Conservation (phyloP, 2,797 vertebrate genomes). For the Sebastes hubbsi region DNA sequence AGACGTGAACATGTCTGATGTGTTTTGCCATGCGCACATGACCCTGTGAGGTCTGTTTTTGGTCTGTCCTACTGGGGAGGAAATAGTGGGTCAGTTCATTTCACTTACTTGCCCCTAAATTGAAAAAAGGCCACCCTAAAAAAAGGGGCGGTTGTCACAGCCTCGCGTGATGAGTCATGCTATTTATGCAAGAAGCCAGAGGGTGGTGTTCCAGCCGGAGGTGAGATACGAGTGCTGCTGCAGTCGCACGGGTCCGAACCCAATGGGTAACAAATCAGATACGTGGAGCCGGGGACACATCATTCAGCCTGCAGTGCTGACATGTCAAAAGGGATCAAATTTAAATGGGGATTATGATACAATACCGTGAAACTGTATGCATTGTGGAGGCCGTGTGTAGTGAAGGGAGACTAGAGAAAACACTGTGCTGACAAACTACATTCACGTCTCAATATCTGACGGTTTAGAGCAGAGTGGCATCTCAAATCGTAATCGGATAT, state of each 20-base stretch:
- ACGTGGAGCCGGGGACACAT: slow-evolving; percentile 47
- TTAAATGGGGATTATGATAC: slow-evolving; percentile 39
- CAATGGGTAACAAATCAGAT: slow-evolving; percentile 60
- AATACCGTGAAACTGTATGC: slow-evolving; percentile 20
- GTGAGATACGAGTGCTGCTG: slow-evolving; percentile 44
- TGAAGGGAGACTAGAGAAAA: neutral
- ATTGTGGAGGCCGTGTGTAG: neutral
- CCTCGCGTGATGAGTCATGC: slow-evolving; percentile 64
- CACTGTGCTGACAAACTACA: slow-evolving; percentile 11
- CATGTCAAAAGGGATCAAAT: slow-evolving; percentile 54
- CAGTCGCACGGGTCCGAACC: slow-evolving; percentile 35
- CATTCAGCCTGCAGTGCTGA: slow-evolving; percentile 53
- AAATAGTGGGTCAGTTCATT: slow-evolving; percentile 71
- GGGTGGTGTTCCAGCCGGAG: slow-evolving; percentile 50
- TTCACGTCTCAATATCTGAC: neutral
- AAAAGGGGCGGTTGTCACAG: slow-evolving; percentile 37
- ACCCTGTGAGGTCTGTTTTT: slow-evolving; percentile 37
- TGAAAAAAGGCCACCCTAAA: slow-evolving; percentile 23
- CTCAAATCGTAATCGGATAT: slow-evolving; percentile 1
- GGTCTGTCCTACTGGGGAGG: slow-evolving; percentile 27
- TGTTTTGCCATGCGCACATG: slow-evolving; percentile 21
- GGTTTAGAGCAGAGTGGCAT: neutral
- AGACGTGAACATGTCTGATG: slow-evolving; percentile 33
- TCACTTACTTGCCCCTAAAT: slow-evolving; percentile 47
- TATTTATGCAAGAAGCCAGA: slow-evolving; percentile 53